Conservation (phyloP, 2,797 vertebrate genomes). For the Apogon hyalosoma region DNA sequence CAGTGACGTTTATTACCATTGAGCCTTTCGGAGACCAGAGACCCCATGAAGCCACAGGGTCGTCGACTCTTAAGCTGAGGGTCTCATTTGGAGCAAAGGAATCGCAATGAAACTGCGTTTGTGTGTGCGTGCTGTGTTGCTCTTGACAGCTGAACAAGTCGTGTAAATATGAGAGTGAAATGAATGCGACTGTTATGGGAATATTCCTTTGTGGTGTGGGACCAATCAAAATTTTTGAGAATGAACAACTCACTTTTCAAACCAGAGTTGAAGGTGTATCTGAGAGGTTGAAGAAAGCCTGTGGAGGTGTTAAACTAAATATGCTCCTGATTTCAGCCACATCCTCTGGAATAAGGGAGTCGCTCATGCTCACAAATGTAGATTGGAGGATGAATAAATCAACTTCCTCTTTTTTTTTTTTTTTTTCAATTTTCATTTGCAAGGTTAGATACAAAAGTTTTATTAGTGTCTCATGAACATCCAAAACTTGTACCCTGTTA, state of each 20-base stretch:
- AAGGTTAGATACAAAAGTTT: neutral
- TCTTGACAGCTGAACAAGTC: slow-evolving; percentile 19
- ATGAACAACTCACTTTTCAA: slow-evolving; percentile 23
- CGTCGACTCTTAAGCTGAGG: slow-evolving; percentile 55
- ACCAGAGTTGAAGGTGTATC: neutral
- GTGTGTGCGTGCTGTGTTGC: slow-evolving; percentile 24
- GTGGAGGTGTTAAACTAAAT: slow-evolving; percentile 37
- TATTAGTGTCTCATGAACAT: too few species aligned
- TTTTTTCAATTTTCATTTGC: slow-evolving; percentile 5
- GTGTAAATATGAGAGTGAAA: slow-evolving; percentile 49
- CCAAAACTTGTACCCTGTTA: neutral
- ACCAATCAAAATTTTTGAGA: slow-evolving; percentile 50
- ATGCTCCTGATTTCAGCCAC: neutral
- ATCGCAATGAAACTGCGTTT: slow-evolving; percentile 11
- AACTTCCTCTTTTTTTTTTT: neutral
- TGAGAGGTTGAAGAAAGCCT: slow-evolving; percentile 11
- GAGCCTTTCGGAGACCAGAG: slow-evolving; percentile 24
- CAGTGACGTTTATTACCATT: slow-evolving; percentile 26
- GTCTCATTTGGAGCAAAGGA: slow-evolving; percentile 39
- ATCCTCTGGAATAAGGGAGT: slow-evolving; percentile 7
- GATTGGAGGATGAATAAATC: slow-evolving; percentile 11
- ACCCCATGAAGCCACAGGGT: slow-evolving; percentile 74
- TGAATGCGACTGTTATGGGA: neutral
- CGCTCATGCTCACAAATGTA: slow-evolving; percentile 27
- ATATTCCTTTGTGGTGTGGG: slow-evolving; percentile 38